A percentile compares a stretch with the other conserved stretches of the same genome.
Evolutionary conservation across 1,140 invertebrate genomes (phyloP).

Genomic region (Aphelinus atriplicis): DNA sequence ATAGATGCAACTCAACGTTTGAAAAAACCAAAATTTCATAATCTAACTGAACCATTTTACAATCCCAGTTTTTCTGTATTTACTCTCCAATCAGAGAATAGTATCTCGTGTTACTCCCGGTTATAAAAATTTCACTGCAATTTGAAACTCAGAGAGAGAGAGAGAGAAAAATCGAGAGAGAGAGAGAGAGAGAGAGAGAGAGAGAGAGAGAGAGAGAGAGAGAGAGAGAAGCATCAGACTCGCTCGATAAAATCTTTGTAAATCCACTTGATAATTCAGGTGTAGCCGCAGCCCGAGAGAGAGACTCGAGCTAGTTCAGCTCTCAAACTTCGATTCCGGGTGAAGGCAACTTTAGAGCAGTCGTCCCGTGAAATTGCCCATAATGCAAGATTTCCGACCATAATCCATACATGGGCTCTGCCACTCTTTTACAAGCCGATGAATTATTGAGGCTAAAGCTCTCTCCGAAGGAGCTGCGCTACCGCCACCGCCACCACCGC

Average conservation of each 20-base stretch:
- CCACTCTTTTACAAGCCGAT: conserved; percentile 14
- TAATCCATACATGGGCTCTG: not conserved
- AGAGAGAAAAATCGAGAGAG: no score
- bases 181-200: no score
- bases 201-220: no score
- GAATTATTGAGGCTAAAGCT: conserved; percentile 20
- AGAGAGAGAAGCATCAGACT: no score
- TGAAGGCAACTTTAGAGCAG: not conserved
- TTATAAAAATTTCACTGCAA: no score
- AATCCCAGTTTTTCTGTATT: no score
- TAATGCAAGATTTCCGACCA: conserved; percentile 20
- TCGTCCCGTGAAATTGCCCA: conserved; percentile 18
- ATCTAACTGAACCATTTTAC: no score
- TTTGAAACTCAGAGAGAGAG: no score
- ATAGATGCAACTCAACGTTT: no score
- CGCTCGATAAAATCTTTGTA: conserved; percentile 2
- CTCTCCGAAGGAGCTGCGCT: not conserved
- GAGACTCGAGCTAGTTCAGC: not conserved
- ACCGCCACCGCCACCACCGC: not conserved
- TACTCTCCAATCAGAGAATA: no score
- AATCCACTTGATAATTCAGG: conserved; percentile 28
- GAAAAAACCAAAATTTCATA: no score
- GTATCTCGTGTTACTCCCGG: no score
- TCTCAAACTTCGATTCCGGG: not conserved
- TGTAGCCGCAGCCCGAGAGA: not conserved